Evolutionary conservation across 1,140 invertebrate genomes (phyloP).

Genomic region (Proctacanthus coquilletti): DNA sequence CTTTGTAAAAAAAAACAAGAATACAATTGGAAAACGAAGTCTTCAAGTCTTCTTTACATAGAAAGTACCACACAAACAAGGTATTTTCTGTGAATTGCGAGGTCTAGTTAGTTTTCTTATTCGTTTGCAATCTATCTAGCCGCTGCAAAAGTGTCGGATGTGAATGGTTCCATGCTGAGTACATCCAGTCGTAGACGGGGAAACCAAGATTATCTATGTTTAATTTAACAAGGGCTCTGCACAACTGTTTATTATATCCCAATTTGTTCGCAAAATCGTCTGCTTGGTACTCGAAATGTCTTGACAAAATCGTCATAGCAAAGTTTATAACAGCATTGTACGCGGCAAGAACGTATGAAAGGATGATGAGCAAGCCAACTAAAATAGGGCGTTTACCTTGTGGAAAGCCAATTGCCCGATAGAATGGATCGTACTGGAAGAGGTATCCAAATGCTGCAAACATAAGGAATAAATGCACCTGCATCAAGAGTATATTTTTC

Average conservation of each 20-base stretch:
- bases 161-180: constrained; percentile 85
- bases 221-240: constrained; percentile 75
- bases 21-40: too few species aligned
- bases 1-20: too few species aligned
- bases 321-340: constrained; percentile 76
- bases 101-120: not conserved
- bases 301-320: constrained; percentile 46
- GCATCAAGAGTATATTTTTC: constrained; percentile 73
- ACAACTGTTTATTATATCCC: constrained; percentile 53
- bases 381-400: constrained; percentile 62
- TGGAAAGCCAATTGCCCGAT: constrained; percentile 77
- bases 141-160: constrained; percentile 93
- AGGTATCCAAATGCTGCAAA: constrained; percentile 78
- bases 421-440: constrained; percentile 65
- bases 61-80: not conserved
- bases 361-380: constrained; percentile 82
- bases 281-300: constrained; percentile 92
- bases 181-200: constrained; percentile 80
- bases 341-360: constrained; percentile 83
- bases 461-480: constrained; percentile 58
- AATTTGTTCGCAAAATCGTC: constrained; percentile 80
- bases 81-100: not conserved
- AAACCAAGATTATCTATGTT: constrained; percentile 91
- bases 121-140: constrained; percentile 35
- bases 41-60: too few species aligned